phyloP scores from a whole-genome alignment of 1,140 invertebrate genomes.

The Argopecten irradians region DNA sequence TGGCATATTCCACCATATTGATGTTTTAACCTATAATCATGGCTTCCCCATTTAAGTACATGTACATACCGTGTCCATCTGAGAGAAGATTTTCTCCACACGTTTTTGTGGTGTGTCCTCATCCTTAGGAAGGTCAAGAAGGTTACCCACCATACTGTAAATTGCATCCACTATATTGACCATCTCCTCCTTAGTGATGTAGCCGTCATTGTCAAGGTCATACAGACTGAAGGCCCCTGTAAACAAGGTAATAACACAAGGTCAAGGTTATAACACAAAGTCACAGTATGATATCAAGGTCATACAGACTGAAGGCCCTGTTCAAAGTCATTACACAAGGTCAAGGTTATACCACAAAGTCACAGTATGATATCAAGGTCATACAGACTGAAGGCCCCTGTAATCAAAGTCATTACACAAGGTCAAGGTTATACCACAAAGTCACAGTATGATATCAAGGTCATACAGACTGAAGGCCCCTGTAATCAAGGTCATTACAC shows the following conservation, averaged over 20 bases:
- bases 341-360: not conserved
- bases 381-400: too few relatives aligned
- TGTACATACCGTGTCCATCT: conserved; percentile 80
- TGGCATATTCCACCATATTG: not conserved
- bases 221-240: conserved; percentile 98
- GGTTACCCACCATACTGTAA: conserved; percentile 98
- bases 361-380: too few relatives aligned
- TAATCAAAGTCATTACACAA: too few relatives aligned
- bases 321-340: not conserved
- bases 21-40: not conserved
- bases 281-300: not conserved
- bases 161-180: conserved; percentile 99
- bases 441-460: too few relatives aligned
- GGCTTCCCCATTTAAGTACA: not conserved
- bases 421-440: too few relatives aligned
- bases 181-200: conserved; percentile 98
- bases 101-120: conserved; percentile 85
- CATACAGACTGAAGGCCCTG: not conserved
- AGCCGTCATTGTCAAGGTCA: conserved; percentile 98
- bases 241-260: conserved; percentile 71
- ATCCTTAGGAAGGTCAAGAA: conserved; percentile 89
- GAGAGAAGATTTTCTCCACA: conserved; percentile 79
- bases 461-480: conserved; percentile 68
- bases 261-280: not conserved
- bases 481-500: conserved; percentile 79